Evolutionary conservation across 1,140 invertebrate species (phyloP), one percentile per base, ranked within the genome.

Genomic region (Drosophila novamexicana): DNA sequence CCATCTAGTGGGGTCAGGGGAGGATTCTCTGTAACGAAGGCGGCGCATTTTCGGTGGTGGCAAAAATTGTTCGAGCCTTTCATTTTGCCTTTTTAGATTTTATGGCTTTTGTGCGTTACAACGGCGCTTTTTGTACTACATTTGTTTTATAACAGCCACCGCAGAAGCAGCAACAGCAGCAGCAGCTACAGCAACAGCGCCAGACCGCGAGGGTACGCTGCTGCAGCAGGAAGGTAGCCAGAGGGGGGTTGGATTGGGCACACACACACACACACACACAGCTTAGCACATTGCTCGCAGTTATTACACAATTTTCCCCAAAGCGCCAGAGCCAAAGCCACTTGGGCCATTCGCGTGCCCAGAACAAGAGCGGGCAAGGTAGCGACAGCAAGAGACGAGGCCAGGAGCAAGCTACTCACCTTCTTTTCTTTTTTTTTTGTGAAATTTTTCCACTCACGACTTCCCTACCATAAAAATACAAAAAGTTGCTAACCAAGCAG

Each of bases 381-480:
- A 54, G 29, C 18, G 32, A 16, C 3, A 34, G 34, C 16, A 47
- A 32, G 56, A 18, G 32, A 54, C 34, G 14, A 54, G 52, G 36
- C 37, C 53, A 56, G 53, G 53, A 56, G 73, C 34, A 62, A 54
- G 73, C 34, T 69, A 54, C 69, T 50, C 69, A 75, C 82, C 82
- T 81, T 81, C 63, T 85, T 34, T 9, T 54, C 37, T 54, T 42
- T 14, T n/a, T 83, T 88, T 89, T 82, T 71, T 80, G 77, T 83
- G 84, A 89, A 88, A 89, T 89, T 88, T 88, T 88, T 88, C 84
- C 83, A 88, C 83, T 88, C 83, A 80, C 80, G 80, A 89, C 80
- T 89, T 69, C 29, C 47, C 57, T 75, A 62, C 65, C 84, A 71
- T 77, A 83, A 81, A 78, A 81, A 76, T 29, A 29, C 22, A 77